Base-by-base conservation (phyloP, 2,888 invertebrate species). In the Anoplius nigerrimus region DNA sequence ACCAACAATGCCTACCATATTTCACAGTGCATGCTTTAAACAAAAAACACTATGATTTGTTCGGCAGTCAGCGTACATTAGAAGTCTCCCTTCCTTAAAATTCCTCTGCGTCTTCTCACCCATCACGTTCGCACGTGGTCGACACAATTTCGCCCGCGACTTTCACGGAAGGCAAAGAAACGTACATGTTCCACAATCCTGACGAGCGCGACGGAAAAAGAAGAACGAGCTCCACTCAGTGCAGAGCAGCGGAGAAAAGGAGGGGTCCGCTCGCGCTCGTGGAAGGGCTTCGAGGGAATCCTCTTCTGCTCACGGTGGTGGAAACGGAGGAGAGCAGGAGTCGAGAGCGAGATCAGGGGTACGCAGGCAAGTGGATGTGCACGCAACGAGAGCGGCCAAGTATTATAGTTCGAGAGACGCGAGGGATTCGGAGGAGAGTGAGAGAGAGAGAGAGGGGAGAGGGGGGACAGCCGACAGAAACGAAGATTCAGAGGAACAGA, bases 401-500 rank as follows among this genome's bases (percentile, higher is more conserved):
- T n/a, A n/a, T n/a, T n/a, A n/a, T n/a, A n/a, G 60, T 53, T 51
- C n/a, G 20, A 71, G 58, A 58, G 3, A 18, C 2, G 3, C 4
- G 13, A 56, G 15, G n/a, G n/a, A 51, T 13, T 13, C 15, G n/a
- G 24, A 34, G 45, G 54, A 18, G 27, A 51, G 59, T 52, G 51
- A 61, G 65, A 61, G 52, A 58, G 62, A 45, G 54, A n/a, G 21
- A 55, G 43, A 34, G 61, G 62, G 27, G 46, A 48, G 59, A 56
- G 54, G 54, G 52, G 60, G 59, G 64, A 65, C 62, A 45, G 46
- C 6, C 34, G 34, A 34, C 11, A 48, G 57, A 54, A 42, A 22
- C 54, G 55, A 62, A 61, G 59, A 62, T 42, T 58, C 21, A 56
- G 51, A 74, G 59, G 69, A 21, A 65, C 55, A 58, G 45, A 34